Evolutionary conservation across 2,888 invertebrate genomes (phyloP).

Genomic region (Caenorhabditis panamensis): DNA sequence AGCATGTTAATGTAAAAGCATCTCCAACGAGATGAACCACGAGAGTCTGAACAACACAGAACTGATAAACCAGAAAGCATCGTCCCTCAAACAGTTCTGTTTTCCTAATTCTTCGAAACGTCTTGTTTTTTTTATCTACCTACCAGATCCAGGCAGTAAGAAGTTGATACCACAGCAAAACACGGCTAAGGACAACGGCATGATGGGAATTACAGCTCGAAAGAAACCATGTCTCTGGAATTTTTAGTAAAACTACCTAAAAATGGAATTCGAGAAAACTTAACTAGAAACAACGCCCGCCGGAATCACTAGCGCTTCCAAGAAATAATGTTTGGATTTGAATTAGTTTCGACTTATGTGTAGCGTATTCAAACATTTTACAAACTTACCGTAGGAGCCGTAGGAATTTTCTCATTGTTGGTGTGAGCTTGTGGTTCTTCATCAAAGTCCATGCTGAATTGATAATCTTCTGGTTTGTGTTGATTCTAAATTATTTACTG

Average conservation of each 20-base stretch:
- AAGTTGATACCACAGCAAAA: slow-evolving; percentile 81
- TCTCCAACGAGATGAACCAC: slow-evolving; percentile 72
- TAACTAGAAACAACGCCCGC: too few relatives aligned
- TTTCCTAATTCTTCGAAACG: slow-evolving; percentile 54
- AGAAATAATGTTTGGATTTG: too few relatives aligned
- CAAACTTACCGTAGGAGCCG: too few relatives aligned
- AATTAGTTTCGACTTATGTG: too few relatives aligned
- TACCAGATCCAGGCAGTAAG: slow-evolving; percentile 81
- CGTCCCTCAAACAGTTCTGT: slow-evolving; percentile 57
- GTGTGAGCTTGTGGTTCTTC: slow-evolving; percentile 71
- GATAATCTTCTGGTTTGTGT: too few relatives aligned
- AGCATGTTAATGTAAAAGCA: slow-evolving; percentile 82
- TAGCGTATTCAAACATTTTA: too few relatives aligned
- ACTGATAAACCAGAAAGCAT: slow-evolving; percentile 68
- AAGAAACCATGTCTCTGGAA: slow-evolving; percentile 83
- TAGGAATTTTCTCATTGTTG: slow-evolving; percentile 65
- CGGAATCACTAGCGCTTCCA: too few relatives aligned
- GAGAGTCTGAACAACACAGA: slow-evolving; percentile 61
- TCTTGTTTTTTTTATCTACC: too few relatives aligned
- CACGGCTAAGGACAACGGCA: slow-evolving; percentile 83
- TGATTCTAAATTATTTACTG: too few relatives aligned
- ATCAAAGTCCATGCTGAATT: slow-evolving; percentile 53
- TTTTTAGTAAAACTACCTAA: neutral
- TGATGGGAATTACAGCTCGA: slow-evolving; percentile 83
- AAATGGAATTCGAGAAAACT: too few relatives aligned